Base-by-base conservation (phyloP, 2,888 invertebrate species). In the Calephelis perditalis region DNA sequence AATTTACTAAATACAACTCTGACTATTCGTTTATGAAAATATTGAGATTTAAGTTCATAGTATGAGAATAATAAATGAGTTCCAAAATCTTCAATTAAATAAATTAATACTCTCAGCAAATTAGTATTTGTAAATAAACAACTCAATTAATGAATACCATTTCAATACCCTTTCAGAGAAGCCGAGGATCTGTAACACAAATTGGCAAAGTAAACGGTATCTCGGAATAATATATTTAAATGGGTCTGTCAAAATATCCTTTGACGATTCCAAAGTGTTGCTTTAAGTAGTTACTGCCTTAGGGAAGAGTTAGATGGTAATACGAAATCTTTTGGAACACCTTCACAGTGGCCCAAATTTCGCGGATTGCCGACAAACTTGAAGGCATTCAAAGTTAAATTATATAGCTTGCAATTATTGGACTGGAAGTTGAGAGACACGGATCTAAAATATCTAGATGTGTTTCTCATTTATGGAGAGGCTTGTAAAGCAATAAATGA, bases 341-440 rank as follows among this genome's bases (percentile, higher is more conserved):
- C 58, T 62, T 40, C 37, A 69, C 68, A 69, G 68, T 67, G 65
- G 69, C 62, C 67, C 62, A 68, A 71, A 69, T 70, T 68, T 64
- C 64, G 66, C 65, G 67, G 71, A 72, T 74, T 71, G 73, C 66
- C 71, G 70, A 66, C 69, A 73, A 77, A 78, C 77, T 79, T 73
- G 70, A 71, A 72, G 71, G 72, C 70, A 74, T 76, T 74, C 73
- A 72, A 74, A 75, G 76, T 74, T 71, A 75, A 78, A 78, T 78
- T 75, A 77, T 75, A 74, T 76, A 72, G 73, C 70, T 63, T 72
- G 69, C 74, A 76, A 75, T 77, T 77, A 78, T 74, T 75, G 72
- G 72, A 69, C 70, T 69, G 73, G 71, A 73, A 74, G 70, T 70
- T 66, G 66, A 66, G 67, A 68, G 47, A 62, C 61, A 63, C 52